These are phyloP conservation scores for Cataglyphis albicans DNA, from an alignment of 2,888 invertebrate species.

Conservation along the genomic window DNA sequence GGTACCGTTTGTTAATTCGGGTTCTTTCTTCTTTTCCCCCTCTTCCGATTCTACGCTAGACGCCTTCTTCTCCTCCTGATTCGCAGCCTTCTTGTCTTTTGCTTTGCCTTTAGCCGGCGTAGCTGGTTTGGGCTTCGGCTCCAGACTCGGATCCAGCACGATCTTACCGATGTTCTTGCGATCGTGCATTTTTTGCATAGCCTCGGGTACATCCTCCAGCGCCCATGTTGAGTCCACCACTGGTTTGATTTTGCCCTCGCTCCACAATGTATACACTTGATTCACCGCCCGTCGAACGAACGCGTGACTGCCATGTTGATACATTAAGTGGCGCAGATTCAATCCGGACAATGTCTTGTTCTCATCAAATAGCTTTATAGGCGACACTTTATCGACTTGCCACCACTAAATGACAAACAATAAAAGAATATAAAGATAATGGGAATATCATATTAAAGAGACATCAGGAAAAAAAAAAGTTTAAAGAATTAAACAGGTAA, in stretches of 20 bases:
- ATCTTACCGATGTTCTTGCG: conserved; percentile 96
- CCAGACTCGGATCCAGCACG: conserved; percentile 92
- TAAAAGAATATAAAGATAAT: neutral
- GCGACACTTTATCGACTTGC: conserved; percentile 96
- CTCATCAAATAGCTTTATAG: conserved; percentile 95
- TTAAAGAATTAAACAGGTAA: neutral
- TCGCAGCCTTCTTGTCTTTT: conserved; percentile 91
- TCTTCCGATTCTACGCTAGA: conserved; percentile 86
- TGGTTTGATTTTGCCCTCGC: conserved; percentile 93
- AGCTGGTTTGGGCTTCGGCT: conserved; percentile 93
- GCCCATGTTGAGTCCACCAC: conserved; percentile 95
- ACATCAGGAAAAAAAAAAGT: neutral
- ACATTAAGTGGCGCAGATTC: conserved; percentile 93
- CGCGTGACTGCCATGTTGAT: conserved; percentile 91
- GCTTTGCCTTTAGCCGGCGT: conserved; percentile 92
- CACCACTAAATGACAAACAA: conserved; percentile 90
- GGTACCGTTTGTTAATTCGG: conserved; percentile 87
- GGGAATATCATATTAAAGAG: neutral
- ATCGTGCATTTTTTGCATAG: conserved; percentile 97
- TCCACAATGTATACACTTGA: conserved; percentile 92
- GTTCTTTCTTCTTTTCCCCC: conserved; percentile 87
- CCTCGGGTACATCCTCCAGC: conserved; percentile 94
- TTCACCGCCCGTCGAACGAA: conserved; percentile 91
- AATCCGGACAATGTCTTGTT: conserved; percentile 94
- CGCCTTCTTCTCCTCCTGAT: conserved; percentile 89